Evolutionary conservation across 2,797 vertebrate species (phyloP).

Genomic region (Crotalus adamanteus): DNA sequence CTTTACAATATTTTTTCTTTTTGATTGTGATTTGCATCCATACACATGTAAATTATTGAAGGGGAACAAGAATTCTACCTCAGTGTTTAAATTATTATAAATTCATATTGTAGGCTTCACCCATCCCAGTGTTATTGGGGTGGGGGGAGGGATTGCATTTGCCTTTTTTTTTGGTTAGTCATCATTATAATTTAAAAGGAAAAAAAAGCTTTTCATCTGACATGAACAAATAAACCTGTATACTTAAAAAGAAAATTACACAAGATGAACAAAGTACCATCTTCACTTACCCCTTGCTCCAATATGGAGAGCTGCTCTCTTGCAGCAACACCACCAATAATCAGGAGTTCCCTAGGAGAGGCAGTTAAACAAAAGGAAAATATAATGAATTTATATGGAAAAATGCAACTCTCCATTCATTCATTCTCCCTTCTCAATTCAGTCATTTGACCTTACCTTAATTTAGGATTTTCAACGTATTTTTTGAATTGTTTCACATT

Average conservation of each 20-base stretch:
- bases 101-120: background rate
- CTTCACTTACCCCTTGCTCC: slow-evolving; percentile 86
- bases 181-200: background rate
- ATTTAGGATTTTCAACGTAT: slow-evolving; percentile 89
- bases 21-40: background rate
- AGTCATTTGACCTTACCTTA: slow-evolving; percentile 78
- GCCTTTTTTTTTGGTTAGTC: background rate
- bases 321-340: slow-evolving; percentile 95
- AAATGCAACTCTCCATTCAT: background rate
- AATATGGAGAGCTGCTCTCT: slow-evolving; percentile 90
- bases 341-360: slow-evolving; percentile 84
- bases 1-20: background rate
- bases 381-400: background rate
- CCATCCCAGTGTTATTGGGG: background rate
- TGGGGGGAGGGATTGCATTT: background rate
- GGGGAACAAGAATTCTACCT: background rate
- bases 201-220: background rate
- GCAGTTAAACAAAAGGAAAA: background rate
- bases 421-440: background rate
- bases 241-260: background rate
- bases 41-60: background rate
- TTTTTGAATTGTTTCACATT: slow-evolving; percentile 92
- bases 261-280: background rate
- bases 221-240: background rate
- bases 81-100: background rate